Conservation (phyloP, 2,797 vertebrate genomes). For the Dromococcyx pavoninus region DNA sequence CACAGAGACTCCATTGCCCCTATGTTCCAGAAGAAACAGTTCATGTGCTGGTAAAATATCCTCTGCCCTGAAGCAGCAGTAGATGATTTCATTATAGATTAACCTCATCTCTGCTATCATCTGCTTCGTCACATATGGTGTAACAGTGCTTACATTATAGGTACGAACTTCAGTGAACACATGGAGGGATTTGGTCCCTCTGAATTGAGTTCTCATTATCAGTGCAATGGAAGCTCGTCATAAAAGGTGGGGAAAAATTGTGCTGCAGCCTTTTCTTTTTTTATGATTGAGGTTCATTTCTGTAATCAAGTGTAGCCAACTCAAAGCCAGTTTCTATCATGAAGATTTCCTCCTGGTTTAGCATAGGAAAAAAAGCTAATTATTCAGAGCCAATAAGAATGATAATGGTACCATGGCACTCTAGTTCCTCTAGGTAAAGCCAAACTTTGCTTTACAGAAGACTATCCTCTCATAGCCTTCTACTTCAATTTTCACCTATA, state of each 20-base stretch:
- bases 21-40: background rate
- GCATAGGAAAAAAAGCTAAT: background rate
- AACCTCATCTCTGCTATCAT: background rate
- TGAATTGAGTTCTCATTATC: background rate
- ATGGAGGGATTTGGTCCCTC: background rate
- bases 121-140: background rate
- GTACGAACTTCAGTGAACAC: background rate
- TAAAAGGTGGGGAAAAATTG: background rate
- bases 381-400: background rate
- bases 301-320: background rate
- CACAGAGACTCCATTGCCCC: background rate
- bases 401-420: background rate
- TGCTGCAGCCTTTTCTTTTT: accelerated
- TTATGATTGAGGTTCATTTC: background rate
- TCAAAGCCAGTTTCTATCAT: background rate
- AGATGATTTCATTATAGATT: background rate
- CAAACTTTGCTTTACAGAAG: background rate
- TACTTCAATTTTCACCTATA: background rate
- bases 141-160: background rate
- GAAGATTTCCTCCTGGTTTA: background rate
- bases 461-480: background rate
- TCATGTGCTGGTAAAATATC: background rate
- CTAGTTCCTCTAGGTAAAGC: background rate
- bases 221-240: background rate
- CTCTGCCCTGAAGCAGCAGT: background rate